Percentiles rank a stretch among this genome's conserved stretches.
Evolutionary conservation across 2,888 invertebrate genomes (phyloP).

Genomic region (Yponomeuta sedellus): DNA sequence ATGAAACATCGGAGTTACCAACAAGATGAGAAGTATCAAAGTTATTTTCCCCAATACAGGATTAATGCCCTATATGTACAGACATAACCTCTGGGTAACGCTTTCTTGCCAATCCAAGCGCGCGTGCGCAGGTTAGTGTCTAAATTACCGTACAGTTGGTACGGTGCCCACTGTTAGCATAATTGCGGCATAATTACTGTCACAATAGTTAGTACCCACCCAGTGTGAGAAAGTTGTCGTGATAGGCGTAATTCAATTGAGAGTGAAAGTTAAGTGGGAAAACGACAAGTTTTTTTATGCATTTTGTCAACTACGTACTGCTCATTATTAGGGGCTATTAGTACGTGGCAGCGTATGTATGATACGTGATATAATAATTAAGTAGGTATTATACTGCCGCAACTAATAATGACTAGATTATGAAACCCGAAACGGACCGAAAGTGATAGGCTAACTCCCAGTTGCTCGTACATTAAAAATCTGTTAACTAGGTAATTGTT

Average conservation of each 20-base stretch:
- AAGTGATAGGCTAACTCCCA: not conserved
- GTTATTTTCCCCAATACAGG: no score
- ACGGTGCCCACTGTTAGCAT: constrained; percentile 16
- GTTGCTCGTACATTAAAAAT: no score
- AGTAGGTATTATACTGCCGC: not conserved
- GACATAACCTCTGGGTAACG: no score
- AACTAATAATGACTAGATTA: not conserved
- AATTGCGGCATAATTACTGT: constrained; percentile 16
- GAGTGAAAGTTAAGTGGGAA: constrained; percentile 56
- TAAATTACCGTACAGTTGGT: constrained; percentile 1
- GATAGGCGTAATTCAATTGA: constrained; percentile 37
- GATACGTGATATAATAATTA: not conserved
- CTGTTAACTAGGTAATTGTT: no score
- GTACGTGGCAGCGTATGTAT: not conserved
- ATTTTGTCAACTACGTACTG: constrained; percentile 30
- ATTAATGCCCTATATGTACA: no score
- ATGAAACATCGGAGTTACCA: no score
- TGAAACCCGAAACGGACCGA: not conserved
- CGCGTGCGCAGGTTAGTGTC: not conserved
- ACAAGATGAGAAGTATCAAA: no score
- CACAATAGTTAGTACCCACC: constrained; percentile 20
- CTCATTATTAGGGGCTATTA: constrained; percentile 4
- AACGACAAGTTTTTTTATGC: constrained; percentile 29
- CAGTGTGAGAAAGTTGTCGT: constrained; percentile 51
- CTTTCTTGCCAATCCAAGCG: not conserved